Conservation (phyloP, 2,797 vertebrate species). For the Gila robusta region DNA sequence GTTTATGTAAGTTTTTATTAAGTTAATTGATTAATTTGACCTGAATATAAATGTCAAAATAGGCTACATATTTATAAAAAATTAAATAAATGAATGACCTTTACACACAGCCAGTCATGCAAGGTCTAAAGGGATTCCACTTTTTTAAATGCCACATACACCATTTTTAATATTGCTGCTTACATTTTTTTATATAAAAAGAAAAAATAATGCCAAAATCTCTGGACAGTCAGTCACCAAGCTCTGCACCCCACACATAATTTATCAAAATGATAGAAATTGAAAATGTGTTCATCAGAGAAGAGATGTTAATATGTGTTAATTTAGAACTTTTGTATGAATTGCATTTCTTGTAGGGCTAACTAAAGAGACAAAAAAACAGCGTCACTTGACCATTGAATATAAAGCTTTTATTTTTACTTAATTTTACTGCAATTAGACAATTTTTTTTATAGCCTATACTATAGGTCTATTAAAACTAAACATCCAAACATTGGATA, state of each 20-base stretch:
- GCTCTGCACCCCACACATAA: not conserved
- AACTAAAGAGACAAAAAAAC: too few relatives aligned
- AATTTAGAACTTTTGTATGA: too few relatives aligned
- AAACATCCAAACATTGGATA: not conserved
- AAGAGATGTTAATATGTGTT: not conserved
- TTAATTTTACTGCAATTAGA: too few relatives aligned
- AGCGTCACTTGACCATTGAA: too few relatives aligned
- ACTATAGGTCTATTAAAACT: not conserved
- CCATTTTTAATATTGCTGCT: not conserved
- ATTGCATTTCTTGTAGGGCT: too few relatives aligned
- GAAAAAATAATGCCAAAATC: not conserved
- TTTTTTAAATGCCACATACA: not conserved
- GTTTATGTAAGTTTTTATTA: too few relatives aligned
- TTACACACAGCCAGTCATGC: not conserved
- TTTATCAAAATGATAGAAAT: not conserved
- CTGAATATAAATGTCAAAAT: not conserved
- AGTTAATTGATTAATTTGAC: not conserved
- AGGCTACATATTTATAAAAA: not conserved
- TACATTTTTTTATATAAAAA: not conserved
- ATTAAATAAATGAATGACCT: not conserved
- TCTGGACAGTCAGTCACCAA: not conserved
- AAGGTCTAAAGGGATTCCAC: not conserved
- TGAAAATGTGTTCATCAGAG: not conserved
- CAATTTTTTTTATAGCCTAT: too few relatives aligned
- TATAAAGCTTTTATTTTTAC: too few relatives aligned